Conservation (phyloP, 2,797 vertebrate species). For the Labeo calbasu region DNA sequence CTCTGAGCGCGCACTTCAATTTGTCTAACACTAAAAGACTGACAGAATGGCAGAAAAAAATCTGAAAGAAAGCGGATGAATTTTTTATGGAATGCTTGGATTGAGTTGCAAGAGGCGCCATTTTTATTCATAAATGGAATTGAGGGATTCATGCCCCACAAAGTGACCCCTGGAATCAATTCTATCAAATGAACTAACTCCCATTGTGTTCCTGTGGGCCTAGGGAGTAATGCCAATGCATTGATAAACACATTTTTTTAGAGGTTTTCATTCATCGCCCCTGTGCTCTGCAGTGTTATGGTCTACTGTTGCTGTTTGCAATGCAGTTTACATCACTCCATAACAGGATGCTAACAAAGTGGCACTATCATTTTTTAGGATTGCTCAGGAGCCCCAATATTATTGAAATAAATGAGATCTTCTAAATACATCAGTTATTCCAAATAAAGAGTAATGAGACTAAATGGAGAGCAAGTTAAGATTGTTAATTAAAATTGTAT, state of each 20-base stretch:
- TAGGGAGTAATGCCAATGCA: slow-evolving; percentile 52
- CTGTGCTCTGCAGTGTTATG: not conserved
- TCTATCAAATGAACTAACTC: slow-evolving; percentile 63
- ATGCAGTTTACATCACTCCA: not conserved
- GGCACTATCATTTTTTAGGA: not conserved
- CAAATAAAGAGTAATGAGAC: not conserved
- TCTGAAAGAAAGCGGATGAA: slow-evolving; percentile 89
- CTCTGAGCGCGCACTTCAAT: slow-evolving; percentile 90
- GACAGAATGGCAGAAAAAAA: slow-evolving; percentile 83
- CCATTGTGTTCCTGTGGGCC: slow-evolving; percentile 40
- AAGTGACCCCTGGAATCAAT: slow-evolving; percentile 77
- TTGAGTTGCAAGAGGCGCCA: slow-evolving; percentile 83
- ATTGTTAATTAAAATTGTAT: not conserved
- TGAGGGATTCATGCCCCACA: slow-evolving; percentile 71
- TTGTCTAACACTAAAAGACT: slow-evolving; percentile 95
- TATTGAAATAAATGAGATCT: not conserved
- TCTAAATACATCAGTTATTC: not conserved
- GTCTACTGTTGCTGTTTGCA: not conserved
- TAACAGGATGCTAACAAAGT: not conserved
- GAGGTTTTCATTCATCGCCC: slow-evolving; percentile 26
- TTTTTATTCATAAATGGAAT: slow-evolving; percentile 84
- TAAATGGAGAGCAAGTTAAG: not conserved
- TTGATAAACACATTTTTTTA: slow-evolving; percentile 53
- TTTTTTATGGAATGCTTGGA: slow-evolving; percentile 95
- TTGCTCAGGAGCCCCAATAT: not conserved